Evolutionary conservation across 64 coral and sea anemone genomes (phyloP), one percentile per base, ranked within the genome.

Genomic region (Montipora sp.): DNA sequence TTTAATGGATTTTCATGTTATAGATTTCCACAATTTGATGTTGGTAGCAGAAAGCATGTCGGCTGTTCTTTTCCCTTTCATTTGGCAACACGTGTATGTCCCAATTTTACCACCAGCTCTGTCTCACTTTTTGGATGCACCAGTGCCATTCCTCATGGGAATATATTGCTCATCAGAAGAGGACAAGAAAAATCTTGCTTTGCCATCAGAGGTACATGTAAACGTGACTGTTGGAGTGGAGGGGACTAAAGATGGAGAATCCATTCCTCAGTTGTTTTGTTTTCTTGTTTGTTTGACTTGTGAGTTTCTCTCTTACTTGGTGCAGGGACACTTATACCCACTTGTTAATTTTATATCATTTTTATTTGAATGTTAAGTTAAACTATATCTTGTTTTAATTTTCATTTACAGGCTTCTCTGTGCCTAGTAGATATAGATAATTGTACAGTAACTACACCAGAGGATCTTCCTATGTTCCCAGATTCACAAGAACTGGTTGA

Each of bases 11-110:
- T 72, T 48, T 45, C 18, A 9, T 65, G 65, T 75, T 90, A 47
- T 75, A 99, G 98, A 87, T 94, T 94, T 86, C 74, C 92, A 99
- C 84, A 95, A 90, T 49, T 96, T 99, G 68, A 99, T 99, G 98
- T 76, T 99, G 75, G 98, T 99, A 48, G 98, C 98, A 7, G 98
- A 99, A 60, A 92, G 88, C 45, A 75, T 99, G 15, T 87, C 94
- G 16, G 88, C 63, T 53, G 12, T 99, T 16, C 88, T 99, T 43
- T 99, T 99, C 70, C 98, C 98, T 6, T 99, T 96, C 51, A 53
- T 89, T 44, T 99, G 98, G 98, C 98, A 99, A 96, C 98, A 99
- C 82, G 98, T 99, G 1, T 99, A 99, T 83, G 98, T 99, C 12
- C 98, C 98, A 14, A 99, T 99, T 77, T 85, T 99, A 7, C 98